These are phyloP conservation scores for human DNA, from an alignment of 2,113 vertebrate genomes.

Conservation along the genomic window DNA sequence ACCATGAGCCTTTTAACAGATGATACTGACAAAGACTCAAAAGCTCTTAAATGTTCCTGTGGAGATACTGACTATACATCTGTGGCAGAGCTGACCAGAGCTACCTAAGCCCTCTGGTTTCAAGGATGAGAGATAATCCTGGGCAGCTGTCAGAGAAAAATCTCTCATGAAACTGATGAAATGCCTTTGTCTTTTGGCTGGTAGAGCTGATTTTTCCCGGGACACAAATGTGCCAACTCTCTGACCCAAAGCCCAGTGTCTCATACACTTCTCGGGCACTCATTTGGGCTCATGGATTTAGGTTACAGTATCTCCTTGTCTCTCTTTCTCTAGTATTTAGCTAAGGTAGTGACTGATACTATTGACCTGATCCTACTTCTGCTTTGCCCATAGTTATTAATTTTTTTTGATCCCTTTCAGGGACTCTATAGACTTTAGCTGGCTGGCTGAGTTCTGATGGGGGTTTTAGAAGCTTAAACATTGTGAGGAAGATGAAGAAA, in stretches of 20 bases:
- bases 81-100: too few species aligned
- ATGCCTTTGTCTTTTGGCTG: background rate
- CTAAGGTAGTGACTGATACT: rapidly evolving
- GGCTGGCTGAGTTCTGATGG: background rate
- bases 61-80: rapidly evolving
- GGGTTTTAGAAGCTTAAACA: background rate
- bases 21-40: background rate
- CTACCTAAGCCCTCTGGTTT: background rate
- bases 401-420: background rate
- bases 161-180: background rate
- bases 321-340: background rate
- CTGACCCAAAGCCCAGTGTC: background rate
- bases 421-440: background rate
- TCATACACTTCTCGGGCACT: background rate
- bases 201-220: background rate
- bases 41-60: background rate
- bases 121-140: background rate
- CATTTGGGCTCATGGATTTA: too few species aligned
- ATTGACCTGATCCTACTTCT: background rate
- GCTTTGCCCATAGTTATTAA: background rate
- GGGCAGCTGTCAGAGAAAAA: background rate
- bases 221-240: background rate
- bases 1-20: background rate
- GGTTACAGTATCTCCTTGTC: background rate
- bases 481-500: background rate